Evolutionary conservation across 2,113 vertebrate species (phyloP), one percentile per base, ranked within the genome.

Genomic region (Cranoglanis bouderius): DNA sequence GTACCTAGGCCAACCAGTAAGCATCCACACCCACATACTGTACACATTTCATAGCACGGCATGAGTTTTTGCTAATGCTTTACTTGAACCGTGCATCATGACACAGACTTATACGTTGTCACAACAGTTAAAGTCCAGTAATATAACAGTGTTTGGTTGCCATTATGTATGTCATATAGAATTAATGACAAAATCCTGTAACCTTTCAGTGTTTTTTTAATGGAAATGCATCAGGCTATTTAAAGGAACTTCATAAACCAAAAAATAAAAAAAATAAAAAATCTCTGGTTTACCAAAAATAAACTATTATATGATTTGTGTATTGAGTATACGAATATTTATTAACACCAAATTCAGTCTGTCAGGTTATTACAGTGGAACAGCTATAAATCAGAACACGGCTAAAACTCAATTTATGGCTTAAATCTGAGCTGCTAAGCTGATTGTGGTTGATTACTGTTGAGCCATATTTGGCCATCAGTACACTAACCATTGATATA

Each of bases 1-100:
- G 96, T 96, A 96, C 94, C 91, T 92, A 0, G 96, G 96, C 16
- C 92, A 96, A 51, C 95, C 96, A 35, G 96, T 96, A 88, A 94
- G 93, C 88, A 70, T 32, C 19, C 61, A 65, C 26, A 77, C 10
- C 67, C 70, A 46, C 80, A 46, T 40, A n/a, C n/a, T n/a, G n/a
- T n/a, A 74, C 84, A 77, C 35, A 80, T 21, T 88, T 38, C 53
- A 14, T 70, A 19, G 51, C 6, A 53, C 9, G 13, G 49, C 77
- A 38, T 9, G 16, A 1, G 9, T 55, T 55, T 77, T 80, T 55
- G 6, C 1, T 78, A 4, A 26, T 24, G 49, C 7, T 53, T n/a
- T 18, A 51, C 29, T n/a, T 51, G 43, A 80, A n/a, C 16, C 7
- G 14, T 32, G n/a, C 78, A 78, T 49, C 24, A 49, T 16, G 75